Percentiles rank a stretch among this genome's conserved stretches.
Evolutionary conservation across 2,888 invertebrate species (phyloP).

Genomic region (Lamellibrachia columna): DNA sequence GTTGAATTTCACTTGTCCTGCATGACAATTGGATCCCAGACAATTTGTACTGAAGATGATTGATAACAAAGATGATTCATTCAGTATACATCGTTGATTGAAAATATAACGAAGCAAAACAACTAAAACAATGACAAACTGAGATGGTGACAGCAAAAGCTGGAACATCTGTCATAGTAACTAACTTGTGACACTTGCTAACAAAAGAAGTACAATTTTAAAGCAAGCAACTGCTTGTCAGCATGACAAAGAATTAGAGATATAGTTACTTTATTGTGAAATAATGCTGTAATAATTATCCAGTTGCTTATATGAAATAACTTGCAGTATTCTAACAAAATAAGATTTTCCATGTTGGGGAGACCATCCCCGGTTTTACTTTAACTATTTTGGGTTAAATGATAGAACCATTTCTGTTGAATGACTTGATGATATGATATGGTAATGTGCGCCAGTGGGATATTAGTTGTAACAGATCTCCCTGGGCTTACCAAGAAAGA

Average conservation of each 20-base stretch:
- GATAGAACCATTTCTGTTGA: neutral
- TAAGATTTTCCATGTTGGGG: too few species aligned
- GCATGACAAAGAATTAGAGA: neutral
- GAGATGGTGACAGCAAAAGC: too few species aligned
- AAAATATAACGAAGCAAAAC: neutral
- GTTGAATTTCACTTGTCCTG: neutral
- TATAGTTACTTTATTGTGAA: too few species aligned
- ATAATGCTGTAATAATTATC: too few species aligned
- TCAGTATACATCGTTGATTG: neutral
- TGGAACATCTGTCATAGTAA: neutral
- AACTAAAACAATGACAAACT: neutral
- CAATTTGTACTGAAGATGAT: neutral
- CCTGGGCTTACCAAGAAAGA: neutral
- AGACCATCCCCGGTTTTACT: too few species aligned
- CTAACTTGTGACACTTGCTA: neutral
- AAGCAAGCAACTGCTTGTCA: neutral
- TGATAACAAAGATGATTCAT: neutral
- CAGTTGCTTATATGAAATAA: too few species aligned
- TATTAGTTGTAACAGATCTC: constrained; percentile 1
- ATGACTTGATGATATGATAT: neutral
- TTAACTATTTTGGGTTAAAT: neutral
- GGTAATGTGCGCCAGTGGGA: neutral
- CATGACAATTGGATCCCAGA: neutral
- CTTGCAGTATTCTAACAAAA: too few species aligned
- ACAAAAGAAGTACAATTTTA: neutral